Conservation (phyloP, 2,113 vertebrate species). For the Brachionichthys hirsutus region DNA sequence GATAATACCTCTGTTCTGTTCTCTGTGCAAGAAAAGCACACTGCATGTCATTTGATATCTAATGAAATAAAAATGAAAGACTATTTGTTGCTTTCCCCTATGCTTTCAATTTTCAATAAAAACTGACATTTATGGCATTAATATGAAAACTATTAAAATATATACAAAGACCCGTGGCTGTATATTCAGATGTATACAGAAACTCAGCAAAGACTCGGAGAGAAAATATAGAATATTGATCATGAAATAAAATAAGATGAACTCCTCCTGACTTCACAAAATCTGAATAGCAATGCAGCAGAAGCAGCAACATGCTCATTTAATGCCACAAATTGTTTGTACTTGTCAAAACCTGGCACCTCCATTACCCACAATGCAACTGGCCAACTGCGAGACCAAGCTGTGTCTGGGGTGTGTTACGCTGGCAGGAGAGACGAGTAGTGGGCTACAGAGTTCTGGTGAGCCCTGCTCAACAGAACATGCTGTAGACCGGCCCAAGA, state of each 20-base stretch:
- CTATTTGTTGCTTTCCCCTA: background rate
- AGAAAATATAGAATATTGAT: too few species aligned
- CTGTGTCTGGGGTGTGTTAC: too few species aligned
- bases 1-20: constrained; percentile 44
- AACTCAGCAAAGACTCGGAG: too few species aligned
- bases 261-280: background rate
- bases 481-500: too few species aligned
- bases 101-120: background rate
- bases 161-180: too few species aligned
- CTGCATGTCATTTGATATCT: background rate
- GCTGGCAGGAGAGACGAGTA: too few species aligned
- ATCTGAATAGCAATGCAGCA: too few species aligned
- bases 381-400: too few species aligned
- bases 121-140: background rate
- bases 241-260: background rate
- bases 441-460: too few species aligned
- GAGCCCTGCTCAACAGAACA: too few species aligned
- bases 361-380: constrained; percentile 1
- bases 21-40: background rate
- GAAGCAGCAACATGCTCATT: background rate
- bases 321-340: background rate
- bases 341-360: background rate
- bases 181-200: background rate
- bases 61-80: too few species aligned
- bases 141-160: constrained; percentile 1